These are phyloP conservation scores for Amphibalanus amphitrite DNA, from an alignment of 1,140 invertebrate genomes.

Conservation along the genomic window DNA sequence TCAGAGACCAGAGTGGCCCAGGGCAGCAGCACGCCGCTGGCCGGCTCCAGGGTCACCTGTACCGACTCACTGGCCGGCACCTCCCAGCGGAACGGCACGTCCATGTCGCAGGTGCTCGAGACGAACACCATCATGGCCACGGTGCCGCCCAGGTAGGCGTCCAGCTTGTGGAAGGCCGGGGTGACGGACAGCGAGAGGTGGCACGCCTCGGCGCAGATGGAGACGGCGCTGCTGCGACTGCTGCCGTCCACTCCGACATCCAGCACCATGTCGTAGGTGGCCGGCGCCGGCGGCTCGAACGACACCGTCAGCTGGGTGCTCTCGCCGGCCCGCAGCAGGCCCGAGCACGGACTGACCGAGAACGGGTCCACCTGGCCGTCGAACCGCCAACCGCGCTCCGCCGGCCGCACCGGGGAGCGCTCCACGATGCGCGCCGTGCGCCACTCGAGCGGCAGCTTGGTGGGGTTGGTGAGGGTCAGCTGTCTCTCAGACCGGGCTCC, in stretches of 20 bases:
- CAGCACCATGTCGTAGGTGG: neutral
- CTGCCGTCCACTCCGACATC: neutral
- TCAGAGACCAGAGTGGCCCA: neutral
- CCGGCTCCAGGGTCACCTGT: neutral
- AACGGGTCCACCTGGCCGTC: neutral
- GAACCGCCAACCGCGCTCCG: neutral
- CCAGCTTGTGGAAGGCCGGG: neutral
- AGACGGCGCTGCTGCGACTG: neutral
- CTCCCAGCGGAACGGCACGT: neutral
- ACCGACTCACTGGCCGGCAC: neutral
- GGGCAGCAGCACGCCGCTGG: neutral
- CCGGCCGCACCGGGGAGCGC: too few relatives aligned
- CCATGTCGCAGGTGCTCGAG: neutral
- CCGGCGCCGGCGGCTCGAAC: neutral
- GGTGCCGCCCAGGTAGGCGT: neutral
- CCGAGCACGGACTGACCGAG: neutral
- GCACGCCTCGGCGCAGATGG: neutral
- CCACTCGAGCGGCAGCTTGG: slow-evolving; percentile 1
- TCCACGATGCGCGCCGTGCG: neutral
- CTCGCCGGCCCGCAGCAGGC: neutral
- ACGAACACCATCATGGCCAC: neutral
- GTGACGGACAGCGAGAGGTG: neutral
- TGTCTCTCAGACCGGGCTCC: neutral
- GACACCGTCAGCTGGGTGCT: neutral
- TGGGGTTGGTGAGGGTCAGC: neutral